Conservation (phyloP, 2,888 invertebrate genomes). For the Nebria brevicollis region DNA sequence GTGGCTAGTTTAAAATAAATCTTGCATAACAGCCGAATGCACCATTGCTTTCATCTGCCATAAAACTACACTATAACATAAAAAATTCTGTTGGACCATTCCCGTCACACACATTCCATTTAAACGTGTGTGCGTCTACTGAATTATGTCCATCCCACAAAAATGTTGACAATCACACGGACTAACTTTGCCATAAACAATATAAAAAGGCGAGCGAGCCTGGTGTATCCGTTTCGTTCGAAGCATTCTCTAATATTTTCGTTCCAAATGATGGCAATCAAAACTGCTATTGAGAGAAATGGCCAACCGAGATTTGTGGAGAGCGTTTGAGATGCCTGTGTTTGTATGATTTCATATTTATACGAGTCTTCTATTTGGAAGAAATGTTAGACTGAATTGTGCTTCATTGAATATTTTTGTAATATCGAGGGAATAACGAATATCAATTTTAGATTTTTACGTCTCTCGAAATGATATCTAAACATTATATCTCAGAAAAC, state of each 20-base stretch:
- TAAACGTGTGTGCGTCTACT: not conserved
- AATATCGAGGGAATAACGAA: constrained; percentile 29
- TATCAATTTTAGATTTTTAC: constrained; percentile 37
- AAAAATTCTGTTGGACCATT: constrained; percentile 30
- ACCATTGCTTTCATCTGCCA: constrained; percentile 43
- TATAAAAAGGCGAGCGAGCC: constrained; percentile 27
- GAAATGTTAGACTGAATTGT: constrained; percentile 32
- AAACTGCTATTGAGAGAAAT: constrained; percentile 5
- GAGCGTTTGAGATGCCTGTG: not conserved
- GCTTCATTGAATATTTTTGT: constrained; percentile 42
- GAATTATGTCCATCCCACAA: not conserved
- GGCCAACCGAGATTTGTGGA: not conserved
- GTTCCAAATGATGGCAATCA: not conserved
- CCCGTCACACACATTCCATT: constrained; percentile 4
- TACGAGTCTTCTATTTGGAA: not conserved
- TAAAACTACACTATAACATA: constrained; percentile 46
- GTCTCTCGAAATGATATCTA: constrained; percentile 15
- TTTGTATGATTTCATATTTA: not conserved
- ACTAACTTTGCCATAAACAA: constrained; percentile 41
- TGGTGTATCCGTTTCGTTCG: constrained; percentile 27
- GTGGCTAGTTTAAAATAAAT: constrained; percentile 46
- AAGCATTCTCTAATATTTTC: constrained; percentile 19
- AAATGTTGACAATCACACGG: constrained; percentile 12
- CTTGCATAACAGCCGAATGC: constrained; percentile 45
- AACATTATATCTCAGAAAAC: constrained; percentile 27